A percentile compares a stretch with the other conserved stretches of the same genome.
Evolutionary conservation across 2,797 vertebrate species (phyloP).

Genomic region (Pelobates cultripes): DNA sequence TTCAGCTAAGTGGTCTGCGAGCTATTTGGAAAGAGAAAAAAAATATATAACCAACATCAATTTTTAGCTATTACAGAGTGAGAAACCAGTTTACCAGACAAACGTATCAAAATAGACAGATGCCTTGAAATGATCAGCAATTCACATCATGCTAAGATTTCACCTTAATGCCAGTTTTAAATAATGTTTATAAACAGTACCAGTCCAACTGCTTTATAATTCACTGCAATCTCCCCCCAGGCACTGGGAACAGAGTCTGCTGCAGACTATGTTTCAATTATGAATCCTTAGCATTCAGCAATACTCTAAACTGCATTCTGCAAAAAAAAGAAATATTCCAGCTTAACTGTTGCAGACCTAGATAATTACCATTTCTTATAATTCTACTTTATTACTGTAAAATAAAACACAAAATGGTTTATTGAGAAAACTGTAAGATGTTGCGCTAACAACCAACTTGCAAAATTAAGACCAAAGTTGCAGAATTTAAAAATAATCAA

Average conservation of each 20-base stretch:
- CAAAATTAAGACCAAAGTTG: too few relatives aligned
- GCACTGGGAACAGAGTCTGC: constrained; percentile 10
- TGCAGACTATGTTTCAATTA: constrained; percentile 38
- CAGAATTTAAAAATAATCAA: too few relatives aligned
- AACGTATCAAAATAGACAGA: constrained; percentile 41
- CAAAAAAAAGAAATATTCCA: not conserved
- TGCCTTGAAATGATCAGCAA: constrained; percentile 33
- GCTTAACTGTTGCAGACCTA: too few relatives aligned
- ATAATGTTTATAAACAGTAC: constrained; percentile 53
- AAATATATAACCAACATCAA: not conserved
- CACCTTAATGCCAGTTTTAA: constrained; percentile 49
- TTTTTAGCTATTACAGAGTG: constrained; percentile 28
- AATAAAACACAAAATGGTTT: too few relatives aligned
- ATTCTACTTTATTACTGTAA: too few relatives aligned
- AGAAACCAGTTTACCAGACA: constrained; percentile 30
- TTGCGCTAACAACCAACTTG: too few relatives aligned
- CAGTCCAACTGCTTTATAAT: constrained; percentile 42
- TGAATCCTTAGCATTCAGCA: constrained; percentile 35
- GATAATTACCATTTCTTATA: too few relatives aligned
- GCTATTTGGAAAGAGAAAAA: not conserved
- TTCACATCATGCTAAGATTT: constrained; percentile 38
- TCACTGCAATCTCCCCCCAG: constrained; percentile 41
- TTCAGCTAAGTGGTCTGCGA: constrained; percentile 4
- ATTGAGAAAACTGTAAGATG: too few relatives aligned
- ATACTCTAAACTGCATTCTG: constrained; percentile 3